phyloP scores from a whole-genome alignment of 2,113 vertebrate genomes.

The Podilymbus podiceps region DNA sequence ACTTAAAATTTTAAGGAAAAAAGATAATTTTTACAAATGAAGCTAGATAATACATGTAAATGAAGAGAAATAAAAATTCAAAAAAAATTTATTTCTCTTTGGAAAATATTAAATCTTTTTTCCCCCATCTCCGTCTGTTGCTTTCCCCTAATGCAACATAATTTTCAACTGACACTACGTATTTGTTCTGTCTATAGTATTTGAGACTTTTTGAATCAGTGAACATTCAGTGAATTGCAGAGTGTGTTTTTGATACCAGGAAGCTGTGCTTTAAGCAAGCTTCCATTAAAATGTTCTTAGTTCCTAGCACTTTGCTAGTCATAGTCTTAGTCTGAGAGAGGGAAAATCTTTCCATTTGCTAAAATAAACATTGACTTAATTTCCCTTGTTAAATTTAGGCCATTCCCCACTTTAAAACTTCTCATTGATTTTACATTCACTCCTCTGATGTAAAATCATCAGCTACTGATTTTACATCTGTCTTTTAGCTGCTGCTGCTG shows the following conservation, averaged over 20 bases:
- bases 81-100: accelerated
- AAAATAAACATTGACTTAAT: conserved; percentile 33
- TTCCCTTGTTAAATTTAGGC: conserved; percentile 49
- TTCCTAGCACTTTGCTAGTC: neutral
- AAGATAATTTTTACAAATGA: neutral
- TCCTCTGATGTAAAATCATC: conserved; percentile 55
- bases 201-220: neutral
- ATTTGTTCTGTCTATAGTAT: neutral
- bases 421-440: conserved; percentile 63
- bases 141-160: accelerated
- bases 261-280: neutral
- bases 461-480: conserved; percentile 70
- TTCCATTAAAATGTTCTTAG: neutral
- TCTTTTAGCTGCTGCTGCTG: conserved; percentile 42
- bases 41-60: neutral
- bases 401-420: conserved; percentile 56
- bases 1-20: neutral
- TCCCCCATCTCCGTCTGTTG: accelerated
- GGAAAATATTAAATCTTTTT: neutral
- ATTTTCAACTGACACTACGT: neutral
- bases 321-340: neutral
- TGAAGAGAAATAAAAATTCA: neutral
- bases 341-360: neutral
- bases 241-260: neutral
- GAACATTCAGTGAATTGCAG: neutral